Conservation (phyloP, 2,797 vertebrate genomes). For the Myripristis murdjan region DNA sequence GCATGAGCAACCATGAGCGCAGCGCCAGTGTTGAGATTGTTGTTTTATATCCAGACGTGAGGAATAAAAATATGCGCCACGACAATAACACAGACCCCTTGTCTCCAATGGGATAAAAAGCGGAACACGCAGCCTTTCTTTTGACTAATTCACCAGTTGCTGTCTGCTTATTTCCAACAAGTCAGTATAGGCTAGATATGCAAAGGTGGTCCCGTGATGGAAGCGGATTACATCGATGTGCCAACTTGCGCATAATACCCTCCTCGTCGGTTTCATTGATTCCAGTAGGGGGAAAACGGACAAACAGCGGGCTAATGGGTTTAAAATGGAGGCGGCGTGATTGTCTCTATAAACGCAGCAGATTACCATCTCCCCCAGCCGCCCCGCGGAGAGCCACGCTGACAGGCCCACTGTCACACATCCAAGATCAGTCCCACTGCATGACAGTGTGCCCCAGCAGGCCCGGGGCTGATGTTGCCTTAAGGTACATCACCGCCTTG, state of each 20-base stretch:
- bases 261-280: constrained; percentile 63
- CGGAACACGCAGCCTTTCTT: constrained; percentile 40
- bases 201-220: constrained; percentile 33
- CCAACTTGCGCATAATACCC: constrained; percentile 52
- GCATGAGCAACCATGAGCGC: constrained; percentile 63
- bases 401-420: constrained; percentile 63
- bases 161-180: not conserved
- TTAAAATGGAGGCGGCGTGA: constrained; percentile 63
- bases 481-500: constrained; percentile 30
- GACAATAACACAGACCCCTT: constrained; percentile 56
- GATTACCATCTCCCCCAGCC: constrained; percentile 36
- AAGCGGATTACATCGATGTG: constrained; percentile 59
- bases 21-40: constrained; percentile 68
- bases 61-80: constrained; percentile 41
- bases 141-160: constrained; percentile 11
- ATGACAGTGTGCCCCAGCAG: constrained; percentile 57
- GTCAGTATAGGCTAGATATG: constrained; percentile 31
- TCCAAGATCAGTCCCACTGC: constrained; percentile 54
- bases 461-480: constrained; percentile 33
- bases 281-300: constrained; percentile 55
- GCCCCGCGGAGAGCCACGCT: constrained; percentile 44
- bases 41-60: constrained; percentile 69
- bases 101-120: constrained; percentile 57
- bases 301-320: constrained; percentile 75
- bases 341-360: constrained; percentile 39